Evolutionary conservation across 2,113 vertebrate genomes (phyloP).

Genomic region (Alaudala cheleensis): DNA sequence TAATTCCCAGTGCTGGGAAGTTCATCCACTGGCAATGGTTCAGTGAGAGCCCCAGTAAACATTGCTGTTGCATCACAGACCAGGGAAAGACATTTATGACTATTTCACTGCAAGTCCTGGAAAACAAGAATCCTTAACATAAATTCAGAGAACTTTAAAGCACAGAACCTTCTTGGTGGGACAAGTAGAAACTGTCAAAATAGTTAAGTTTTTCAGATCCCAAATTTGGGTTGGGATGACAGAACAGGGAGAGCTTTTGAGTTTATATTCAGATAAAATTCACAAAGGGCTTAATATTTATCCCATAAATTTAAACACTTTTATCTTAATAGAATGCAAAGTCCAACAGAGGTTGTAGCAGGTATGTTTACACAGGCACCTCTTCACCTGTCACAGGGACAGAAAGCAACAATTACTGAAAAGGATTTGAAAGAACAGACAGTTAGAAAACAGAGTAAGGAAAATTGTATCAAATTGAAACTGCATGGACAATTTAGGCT

Average conservation of each 20-base stretch:
- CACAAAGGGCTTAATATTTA: not conserved
- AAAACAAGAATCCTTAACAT: not conserved
- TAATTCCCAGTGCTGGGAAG: not conserved
- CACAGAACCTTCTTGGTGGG: not conserved
- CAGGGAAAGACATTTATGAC: not conserved
- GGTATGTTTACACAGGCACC: not conserved
- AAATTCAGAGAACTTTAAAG: not conserved
- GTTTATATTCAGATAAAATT: not conserved
- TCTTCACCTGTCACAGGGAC: not conserved
- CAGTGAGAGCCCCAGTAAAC: not conserved
- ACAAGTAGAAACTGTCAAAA: not conserved
- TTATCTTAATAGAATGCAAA: conserved; percentile 3
- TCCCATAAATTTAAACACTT: not conserved
- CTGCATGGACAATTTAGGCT: conserved; percentile 6
- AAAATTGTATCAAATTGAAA: conserved; percentile 38
- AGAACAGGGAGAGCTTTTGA: not conserved
- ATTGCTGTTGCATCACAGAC: not conserved
- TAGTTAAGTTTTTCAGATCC: not conserved
- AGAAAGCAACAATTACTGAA: not conserved
- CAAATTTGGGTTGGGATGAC: not conserved
- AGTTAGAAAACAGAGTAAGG: not conserved
- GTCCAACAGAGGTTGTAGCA: not conserved
- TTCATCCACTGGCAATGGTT: not conserved
- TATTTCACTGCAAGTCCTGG: not conserved
- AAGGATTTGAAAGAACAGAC: not conserved